Percentiles rank a stretch among this genome's conserved stretches.
These are phyloP conservation scores for Philypnodon macrostomus DNA, from an alignment of 2,797 vertebrate species.

Conservation along the genomic window DNA sequence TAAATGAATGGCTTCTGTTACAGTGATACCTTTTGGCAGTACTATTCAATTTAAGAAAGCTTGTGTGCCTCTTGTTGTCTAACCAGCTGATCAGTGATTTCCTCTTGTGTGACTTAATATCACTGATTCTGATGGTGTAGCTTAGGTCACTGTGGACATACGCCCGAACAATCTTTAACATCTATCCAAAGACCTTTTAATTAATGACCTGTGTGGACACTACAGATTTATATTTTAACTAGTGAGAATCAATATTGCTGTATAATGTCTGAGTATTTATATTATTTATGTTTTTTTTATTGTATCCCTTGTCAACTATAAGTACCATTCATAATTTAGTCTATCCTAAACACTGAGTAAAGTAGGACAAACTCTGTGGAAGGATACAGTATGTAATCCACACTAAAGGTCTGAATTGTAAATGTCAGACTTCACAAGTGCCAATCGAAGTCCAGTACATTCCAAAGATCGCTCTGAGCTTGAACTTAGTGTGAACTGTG, in stretches of 20 bases:
- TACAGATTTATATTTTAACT: constrained; percentile 34
- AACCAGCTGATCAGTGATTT: constrained; percentile 15
- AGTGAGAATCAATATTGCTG: constrained; percentile 35
- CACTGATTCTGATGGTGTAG: not conserved
- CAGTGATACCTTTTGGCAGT: constrained; percentile 34
- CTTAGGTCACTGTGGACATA: constrained; percentile 24
- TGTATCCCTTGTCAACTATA: constrained; percentile 44
- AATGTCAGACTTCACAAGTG: constrained; percentile 56
- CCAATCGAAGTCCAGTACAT: constrained; percentile 63
- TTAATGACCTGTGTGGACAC: constrained; percentile 25
- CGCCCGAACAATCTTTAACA: constrained; percentile 52
- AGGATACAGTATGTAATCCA: not conserved
- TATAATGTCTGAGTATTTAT: constrained; percentile 74
- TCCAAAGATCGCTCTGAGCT: constrained; percentile 68
- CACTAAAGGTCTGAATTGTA: constrained; percentile 14
- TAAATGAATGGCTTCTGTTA: constrained; percentile 32
- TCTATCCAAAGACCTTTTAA: constrained; percentile 67
- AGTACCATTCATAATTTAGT: constrained; percentile 28
- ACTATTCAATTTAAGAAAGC: constrained; percentile 34
- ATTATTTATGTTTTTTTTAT: constrained; percentile 68
- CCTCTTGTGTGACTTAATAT: too few species aligned
- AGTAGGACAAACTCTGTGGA: not conserved
- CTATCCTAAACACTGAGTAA: constrained; percentile 14
- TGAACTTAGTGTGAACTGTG: constrained; percentile 17
- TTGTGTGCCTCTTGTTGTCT: constrained; percentile 14